Conservation (phyloP, 2,113 vertebrate genomes). For the Ancistrus triradiatus region DNA sequence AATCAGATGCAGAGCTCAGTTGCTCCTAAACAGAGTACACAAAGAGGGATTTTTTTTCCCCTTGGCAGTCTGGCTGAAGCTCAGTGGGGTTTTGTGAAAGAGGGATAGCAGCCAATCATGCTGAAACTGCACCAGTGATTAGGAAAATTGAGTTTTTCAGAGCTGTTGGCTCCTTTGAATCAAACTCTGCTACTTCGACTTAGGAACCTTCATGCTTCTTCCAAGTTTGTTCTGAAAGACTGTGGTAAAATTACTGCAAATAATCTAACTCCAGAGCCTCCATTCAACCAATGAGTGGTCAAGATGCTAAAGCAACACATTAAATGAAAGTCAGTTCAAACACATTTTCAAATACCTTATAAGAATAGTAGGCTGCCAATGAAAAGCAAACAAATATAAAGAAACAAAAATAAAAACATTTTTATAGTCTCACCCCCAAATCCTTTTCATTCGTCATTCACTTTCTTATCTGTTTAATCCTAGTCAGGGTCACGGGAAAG, state of each 20-base stretch:
- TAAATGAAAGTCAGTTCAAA: too few species aligned
- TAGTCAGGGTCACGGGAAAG: too few species aligned
- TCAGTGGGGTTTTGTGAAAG: constrained; percentile 35
- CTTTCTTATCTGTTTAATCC: too few species aligned
- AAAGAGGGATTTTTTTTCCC: not conserved
- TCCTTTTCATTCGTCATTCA: too few species aligned
- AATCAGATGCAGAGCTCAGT: not conserved
- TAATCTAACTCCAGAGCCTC: constrained; percentile 9
- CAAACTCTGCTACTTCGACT: constrained; percentile 28
- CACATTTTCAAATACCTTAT: too few species aligned
- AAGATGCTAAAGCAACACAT: constrained; percentile 18
- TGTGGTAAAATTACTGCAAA: not conserved
- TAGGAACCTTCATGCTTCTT: constrained; percentile 22
- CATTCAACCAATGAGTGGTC: constrained; percentile 37
- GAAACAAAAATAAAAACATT: too few species aligned
- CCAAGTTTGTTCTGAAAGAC: not conserved
- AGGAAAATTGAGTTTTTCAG: constrained; percentile 51
- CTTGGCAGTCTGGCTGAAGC: constrained; percentile 1
- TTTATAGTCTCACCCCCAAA: too few species aligned
- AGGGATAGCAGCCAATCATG: constrained; percentile 28
- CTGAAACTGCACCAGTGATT: constrained; percentile 49
- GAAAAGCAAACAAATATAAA: too few species aligned
- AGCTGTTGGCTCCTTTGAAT: constrained; percentile 46
- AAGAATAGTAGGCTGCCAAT: too few species aligned
- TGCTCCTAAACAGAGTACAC: constrained; percentile 19